Conservation (phyloP, 2,888 invertebrate genomes). For the Tachina fera region DNA sequence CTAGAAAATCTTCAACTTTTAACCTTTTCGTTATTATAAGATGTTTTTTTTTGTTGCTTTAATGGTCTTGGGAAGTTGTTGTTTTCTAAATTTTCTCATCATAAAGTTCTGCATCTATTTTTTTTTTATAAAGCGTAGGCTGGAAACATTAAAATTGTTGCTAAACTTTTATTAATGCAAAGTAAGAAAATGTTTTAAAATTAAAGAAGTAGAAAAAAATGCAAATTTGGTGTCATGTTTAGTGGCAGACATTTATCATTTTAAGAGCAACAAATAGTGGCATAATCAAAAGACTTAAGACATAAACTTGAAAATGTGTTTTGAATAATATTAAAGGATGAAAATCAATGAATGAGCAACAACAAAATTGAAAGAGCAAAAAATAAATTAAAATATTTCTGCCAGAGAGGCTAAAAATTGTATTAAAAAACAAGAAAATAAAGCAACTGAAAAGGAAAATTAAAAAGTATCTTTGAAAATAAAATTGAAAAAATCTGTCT, state of each 20-base stretch:
- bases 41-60: not conserved
- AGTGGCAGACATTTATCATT: conserved; percentile 52
- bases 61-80: conserved; percentile 57
- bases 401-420: too few species aligned
- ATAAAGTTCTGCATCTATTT: not conserved
- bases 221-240: conserved; percentile 40
- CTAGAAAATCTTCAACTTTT: conserved; percentile 67
- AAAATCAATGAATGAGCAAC: too few species aligned
- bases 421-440: too few species aligned
- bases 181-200: not conserved
- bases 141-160: conserved; percentile 42
- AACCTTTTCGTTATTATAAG: conserved; percentile 54
- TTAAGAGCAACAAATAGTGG: conserved; percentile 18
- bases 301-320: conserved; percentile 7
- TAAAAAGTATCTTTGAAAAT: too few species aligned
- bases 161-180: conserved; percentile 3
- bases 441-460: too few species aligned
- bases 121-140: conserved; percentile 54
- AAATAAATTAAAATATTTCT: too few species aligned
- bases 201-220: not conserved
- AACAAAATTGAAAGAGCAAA: too few species aligned
- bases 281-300: conserved; percentile 39
- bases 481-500: too few species aligned
- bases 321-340: not conserved
- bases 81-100: conserved; percentile 61